Conservation (phyloP, 2,797 vertebrate genomes). For the Buceros bicornis region DNA sequence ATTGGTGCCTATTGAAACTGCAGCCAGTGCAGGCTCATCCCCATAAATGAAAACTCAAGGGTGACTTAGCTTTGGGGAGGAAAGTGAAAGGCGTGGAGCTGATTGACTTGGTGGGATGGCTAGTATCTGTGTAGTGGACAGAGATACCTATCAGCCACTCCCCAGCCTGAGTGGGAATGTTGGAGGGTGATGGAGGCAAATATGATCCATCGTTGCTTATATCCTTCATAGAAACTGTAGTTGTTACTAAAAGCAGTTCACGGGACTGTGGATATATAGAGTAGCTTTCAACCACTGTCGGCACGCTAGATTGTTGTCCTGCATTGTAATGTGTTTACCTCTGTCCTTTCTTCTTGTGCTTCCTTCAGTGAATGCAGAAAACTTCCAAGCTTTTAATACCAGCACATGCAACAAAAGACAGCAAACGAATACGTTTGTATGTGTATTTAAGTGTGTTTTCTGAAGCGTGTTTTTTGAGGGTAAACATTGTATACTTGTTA, state of each 20-base stretch:
- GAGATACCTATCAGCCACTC: fast-evolving
- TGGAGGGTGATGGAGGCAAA: background rate
- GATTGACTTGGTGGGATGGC: background rate
- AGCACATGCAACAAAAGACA: background rate
- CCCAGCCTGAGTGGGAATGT: background rate
- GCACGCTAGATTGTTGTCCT: background rate
- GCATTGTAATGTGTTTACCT: background rate
- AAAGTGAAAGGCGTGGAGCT: background rate
- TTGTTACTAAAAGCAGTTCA: background rate
- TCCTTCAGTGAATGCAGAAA: background rate
- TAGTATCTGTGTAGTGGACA: fast-evolving
- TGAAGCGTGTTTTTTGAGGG: background rate
- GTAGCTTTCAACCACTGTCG: background rate
- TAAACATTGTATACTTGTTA: background rate
- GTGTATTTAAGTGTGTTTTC: background rate
- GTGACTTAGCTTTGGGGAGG: background rate
- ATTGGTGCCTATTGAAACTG: background rate
- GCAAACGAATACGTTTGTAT: background rate
- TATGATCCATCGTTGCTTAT: background rate
- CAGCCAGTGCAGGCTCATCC: background rate
- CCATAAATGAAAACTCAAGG: background rate
- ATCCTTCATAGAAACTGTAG: background rate
- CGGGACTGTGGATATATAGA: background rate
- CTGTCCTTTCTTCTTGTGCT: background rate
- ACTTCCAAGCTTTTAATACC: background rate